Conservation (phyloP, 2,113 vertebrate species). For the Trichomycterus rosablanca region DNA sequence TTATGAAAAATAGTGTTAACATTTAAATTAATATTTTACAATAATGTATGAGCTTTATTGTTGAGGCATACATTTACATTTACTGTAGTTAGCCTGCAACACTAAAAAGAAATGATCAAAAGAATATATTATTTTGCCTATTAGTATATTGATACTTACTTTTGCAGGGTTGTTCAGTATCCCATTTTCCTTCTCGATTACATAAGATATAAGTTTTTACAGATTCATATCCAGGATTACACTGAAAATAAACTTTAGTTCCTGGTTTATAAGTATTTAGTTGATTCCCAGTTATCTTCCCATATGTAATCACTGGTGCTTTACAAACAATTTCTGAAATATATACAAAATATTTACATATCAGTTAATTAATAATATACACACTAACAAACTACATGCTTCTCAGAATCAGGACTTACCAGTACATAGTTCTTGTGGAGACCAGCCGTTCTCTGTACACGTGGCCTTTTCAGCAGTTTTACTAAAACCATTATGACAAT, state of each 20-base stretch:
- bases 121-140: too few species aligned
- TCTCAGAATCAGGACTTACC: constrained; percentile 37
- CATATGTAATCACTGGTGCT: not conserved
- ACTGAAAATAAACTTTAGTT: not conserved
- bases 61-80: too few species aligned
- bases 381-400: not conserved
- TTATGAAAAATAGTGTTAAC: too few species aligned
- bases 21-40: too few species aligned
- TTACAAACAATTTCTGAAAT: not conserved
- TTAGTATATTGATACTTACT: constrained; percentile 9
- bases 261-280: not conserved
- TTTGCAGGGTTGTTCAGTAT: not conserved
- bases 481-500: accelerated
- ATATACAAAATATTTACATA: not conserved
- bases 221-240: not conserved
- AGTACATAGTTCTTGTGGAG: constrained; percentile 48
- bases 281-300: not conserved
- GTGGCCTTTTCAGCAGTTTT: accelerated
- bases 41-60: too few species aligned
- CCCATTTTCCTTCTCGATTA: not conserved
- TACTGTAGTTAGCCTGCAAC: too few species aligned
- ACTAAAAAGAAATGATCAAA: too few species aligned
- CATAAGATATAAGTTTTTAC: not conserved
- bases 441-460: constrained; percentile 56
- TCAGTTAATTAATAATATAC: not conserved